Evolutionary conservation across 2,888 invertebrate genomes (phyloP), one percentile per base, ranked within the genome.

Genomic region (Thereva nobilitata): DNA sequence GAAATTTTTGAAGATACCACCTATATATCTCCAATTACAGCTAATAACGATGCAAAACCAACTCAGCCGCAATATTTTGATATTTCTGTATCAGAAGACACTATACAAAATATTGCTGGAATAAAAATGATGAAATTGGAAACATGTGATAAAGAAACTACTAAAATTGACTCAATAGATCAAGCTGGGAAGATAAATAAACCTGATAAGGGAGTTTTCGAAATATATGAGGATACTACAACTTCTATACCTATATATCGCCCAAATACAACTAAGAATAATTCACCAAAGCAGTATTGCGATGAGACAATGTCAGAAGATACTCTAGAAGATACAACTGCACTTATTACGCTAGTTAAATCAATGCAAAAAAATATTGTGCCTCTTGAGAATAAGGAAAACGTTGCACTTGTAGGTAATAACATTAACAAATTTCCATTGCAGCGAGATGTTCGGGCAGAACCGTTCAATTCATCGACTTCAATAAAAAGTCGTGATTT

Each of bases 401-500:
- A 47, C 9, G 9, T 44, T 10, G 10, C 9, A 1, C 9, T 44
- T n/a, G 3, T 5, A 5, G 38, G 10, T 10, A 54, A 38, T 40
- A 12, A 54, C 6, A 38, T 7, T 9, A 9, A 53, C 4, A 8
- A 35, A 3, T 7, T 10, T 8, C 2, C n/a, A 4, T 4, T 10
- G 2, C 12, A 35, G 6, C 8, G 23, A 6, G n/a, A n/a, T n/a
- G n/a, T n/a, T n/a, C n/a, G n/a, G n/a, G n/a, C 8, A 38, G 49
- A 23, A 23, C 10, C 1, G 10, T 10, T 35, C 1, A 54, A 40
- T 34, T 44, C 23, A 53, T 49, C 66, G 7, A 68, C 67, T 49
- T 64, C 67, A 10, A 44, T 68, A 1, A 64, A 66, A 23, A 57
- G 49, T 54, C 54, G 64, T n/a, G 59, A 49, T 44, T 52, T 67